Conservation (phyloP, 2,113 vertebrate genomes). For the Syrrhaptes paradoxus region DNA sequence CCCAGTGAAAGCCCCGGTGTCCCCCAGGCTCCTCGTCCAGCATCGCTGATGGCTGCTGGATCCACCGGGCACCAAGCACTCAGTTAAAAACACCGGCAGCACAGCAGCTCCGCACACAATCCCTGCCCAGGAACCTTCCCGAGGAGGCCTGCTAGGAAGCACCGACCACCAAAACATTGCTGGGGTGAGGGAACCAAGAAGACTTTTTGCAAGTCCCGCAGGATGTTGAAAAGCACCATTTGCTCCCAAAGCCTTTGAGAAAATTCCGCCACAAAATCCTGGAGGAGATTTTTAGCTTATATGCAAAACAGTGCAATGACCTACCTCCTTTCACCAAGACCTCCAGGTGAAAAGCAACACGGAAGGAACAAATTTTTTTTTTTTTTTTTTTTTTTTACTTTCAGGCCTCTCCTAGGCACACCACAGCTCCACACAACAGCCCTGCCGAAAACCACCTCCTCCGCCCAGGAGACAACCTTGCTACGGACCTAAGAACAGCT, state of each 20-base stretch:
- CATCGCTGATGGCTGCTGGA: rapidly evolving
- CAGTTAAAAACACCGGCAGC: neutral
- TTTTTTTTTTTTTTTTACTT: too few relatives aligned
- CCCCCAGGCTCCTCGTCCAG: neutral
- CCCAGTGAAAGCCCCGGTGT: neutral
- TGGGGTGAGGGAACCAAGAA: neutral
- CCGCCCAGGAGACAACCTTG: neutral
- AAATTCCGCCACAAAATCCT: neutral
- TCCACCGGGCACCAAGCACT: rapidly evolving
- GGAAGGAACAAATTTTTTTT: neutral
- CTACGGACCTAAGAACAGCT: neutral
- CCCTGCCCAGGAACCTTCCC: neutral
- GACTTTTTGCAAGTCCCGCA: neutral
- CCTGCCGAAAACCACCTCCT: neutral
- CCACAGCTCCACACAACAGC: neutral
- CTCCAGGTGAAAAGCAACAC: neutral
- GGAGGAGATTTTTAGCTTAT: neutral
- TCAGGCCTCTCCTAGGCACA: neutral
- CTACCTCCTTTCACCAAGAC: neutral
- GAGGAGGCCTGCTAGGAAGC: neutral
- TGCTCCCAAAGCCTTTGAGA: neutral
- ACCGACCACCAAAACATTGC: neutral
- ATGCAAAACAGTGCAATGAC: neutral
- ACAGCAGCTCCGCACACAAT: neutral
- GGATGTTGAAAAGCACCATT: neutral